Evolutionary conservation across 92 coral and sea anemone species (phyloP), one percentile per base, ranked within the genome.

Genomic region (Scolanthus callimorphus): DNA sequence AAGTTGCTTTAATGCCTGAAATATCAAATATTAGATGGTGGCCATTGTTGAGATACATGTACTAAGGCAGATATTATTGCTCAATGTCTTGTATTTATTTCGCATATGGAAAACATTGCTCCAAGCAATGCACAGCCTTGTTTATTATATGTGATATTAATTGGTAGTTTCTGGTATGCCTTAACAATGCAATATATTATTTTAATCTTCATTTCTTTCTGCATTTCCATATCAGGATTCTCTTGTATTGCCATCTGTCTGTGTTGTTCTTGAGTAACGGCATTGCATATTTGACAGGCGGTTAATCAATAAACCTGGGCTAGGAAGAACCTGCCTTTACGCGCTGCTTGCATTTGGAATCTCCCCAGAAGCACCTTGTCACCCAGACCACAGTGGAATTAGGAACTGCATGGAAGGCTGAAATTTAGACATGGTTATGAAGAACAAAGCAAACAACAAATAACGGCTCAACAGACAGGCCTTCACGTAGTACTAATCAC

Each of bases 321-420:
- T 68, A 68, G 48, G 54, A 44, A 38, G 75, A 46, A 68, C 75
- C 75, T 68, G 75, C 75, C 75, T 68, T 38, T 65, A 65, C 61
- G 34, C 11, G 71, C 3, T 31, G 65, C 75, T 68, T 68, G 75
- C 28, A 47, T 31, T 28, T 25, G 4, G 28, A 22, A 13, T 2
- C 17, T 56, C 28, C 39, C 65, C 24, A 47, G 17, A 37, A 19
- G 51, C 60, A 27, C 21, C 17, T n/a, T n/a, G n/a, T n/a, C n/a
- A n/a, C 75, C 8, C 20, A 41, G 62, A 9, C 44, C 60, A 38
- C 75, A 46, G 8, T 21, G 11, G 17, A 9, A 46, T 57, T 43
- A 19, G 46, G 15, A 43, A 49, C 55, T 20, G 26, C 61, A 11
- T 68, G 64, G 57, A 30, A 41, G 56, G 75, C 75, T 68, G 75